These are phyloP conservation scores for Drosophila equinoxialis DNA, from an alignment of 1,140 invertebrate species.

Conservation along the genomic window DNA sequence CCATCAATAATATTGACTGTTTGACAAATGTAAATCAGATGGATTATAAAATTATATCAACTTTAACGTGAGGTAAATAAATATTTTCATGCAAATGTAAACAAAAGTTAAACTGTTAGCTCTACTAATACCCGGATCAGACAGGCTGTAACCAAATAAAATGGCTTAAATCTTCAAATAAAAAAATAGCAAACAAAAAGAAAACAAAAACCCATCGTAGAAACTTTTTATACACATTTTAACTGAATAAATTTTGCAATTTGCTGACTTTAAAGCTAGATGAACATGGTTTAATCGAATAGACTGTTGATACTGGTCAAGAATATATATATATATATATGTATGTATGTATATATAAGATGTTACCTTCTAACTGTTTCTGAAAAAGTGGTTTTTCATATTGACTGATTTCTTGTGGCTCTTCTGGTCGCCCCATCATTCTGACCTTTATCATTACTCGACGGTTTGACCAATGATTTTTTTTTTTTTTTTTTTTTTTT, in stretches of 20 bases:
- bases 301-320: no score
- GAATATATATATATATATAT: no score
- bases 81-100: constrained; percentile 15
- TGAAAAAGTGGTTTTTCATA: no score
- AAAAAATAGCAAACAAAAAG: not conserved
- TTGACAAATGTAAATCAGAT: not conserved
- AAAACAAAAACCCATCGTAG: no score
- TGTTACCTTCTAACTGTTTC: no score
- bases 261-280: no score
- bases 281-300: no score
- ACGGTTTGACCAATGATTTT: not conserved
- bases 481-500: not conserved
- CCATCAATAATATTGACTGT: constrained; percentile 42
- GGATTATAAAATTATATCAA: constrained; percentile 20
- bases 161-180: not conserved
- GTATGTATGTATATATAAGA: no score
- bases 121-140: constrained; percentile 40
- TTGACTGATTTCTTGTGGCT: no score
- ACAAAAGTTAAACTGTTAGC: constrained; percentile 32
- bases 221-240: no score
- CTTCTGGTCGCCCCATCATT: not conserved
- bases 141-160: constrained; percentile 29
- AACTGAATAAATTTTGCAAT: no score
- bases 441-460: not conserved
- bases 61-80: not conserved